Evolutionary conservation across 2,113 vertebrate species (phyloP).

Genomic region (Gadus macrocephalus): DNA sequence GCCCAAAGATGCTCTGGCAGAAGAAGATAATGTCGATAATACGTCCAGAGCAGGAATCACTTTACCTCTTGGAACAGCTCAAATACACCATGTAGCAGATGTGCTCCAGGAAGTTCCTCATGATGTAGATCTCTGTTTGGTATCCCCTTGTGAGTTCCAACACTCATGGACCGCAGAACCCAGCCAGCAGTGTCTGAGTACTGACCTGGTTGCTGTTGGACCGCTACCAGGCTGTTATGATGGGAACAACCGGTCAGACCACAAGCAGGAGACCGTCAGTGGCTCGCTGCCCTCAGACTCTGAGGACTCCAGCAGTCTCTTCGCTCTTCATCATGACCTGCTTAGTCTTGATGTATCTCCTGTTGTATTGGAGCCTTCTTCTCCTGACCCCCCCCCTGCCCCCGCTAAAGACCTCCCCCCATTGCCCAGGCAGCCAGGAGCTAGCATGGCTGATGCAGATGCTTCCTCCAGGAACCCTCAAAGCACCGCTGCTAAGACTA

Average conservation of each 20-base stretch:
- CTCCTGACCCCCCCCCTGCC: conserved; percentile 74
- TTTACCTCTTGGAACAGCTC: conserved; percentile 62
- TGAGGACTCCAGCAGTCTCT: conserved; percentile 66
- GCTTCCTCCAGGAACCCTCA: conserved; percentile 40
- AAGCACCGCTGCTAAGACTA: conserved; percentile 38
- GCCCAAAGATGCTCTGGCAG: no score
- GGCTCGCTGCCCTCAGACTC: conserved; percentile 83
- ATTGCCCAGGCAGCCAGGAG: conserved; percentile 75
- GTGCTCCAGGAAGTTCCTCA: conserved; percentile 68
- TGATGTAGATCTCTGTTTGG: conserved; percentile 90
- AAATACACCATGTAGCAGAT: conserved; percentile 35
- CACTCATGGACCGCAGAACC: conserved; percentile 73
- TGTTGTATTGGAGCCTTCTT: conserved; percentile 14
- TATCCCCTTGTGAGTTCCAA: conserved; percentile 91
- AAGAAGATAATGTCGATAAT: conserved; percentile 22
- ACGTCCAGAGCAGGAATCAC: conserved; percentile 60
- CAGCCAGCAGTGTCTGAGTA: conserved; percentile 48
- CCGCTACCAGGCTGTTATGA: conserved; percentile 61
- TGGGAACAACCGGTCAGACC: conserved; percentile 66
- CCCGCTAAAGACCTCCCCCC: conserved; percentile 81
- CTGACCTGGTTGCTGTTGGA: conserved; percentile 27
- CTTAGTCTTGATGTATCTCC: conserved; percentile 22
- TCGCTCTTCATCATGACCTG: conserved; percentile 38
- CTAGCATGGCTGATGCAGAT: conserved; percentile 88
- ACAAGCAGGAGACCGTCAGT: conserved; percentile 76